Base-by-base conservation (phyloP, 2,797 vertebrate genomes). In the Mormyrops boulengeri region DNA sequence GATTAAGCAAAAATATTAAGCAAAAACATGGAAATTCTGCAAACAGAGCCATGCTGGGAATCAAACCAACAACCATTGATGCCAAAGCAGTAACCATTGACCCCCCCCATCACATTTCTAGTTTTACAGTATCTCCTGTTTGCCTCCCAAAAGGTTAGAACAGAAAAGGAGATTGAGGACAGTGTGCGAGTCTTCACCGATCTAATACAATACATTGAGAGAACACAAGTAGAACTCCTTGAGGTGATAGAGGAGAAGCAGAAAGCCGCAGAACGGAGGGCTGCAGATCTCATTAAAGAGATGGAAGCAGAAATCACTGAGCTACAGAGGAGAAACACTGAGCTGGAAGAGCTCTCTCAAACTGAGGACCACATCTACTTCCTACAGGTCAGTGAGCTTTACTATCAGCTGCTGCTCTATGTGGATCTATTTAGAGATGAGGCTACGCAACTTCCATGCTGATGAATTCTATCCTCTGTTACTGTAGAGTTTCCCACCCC, bases 291-390 rank as follows among this genome's bases (percentile, higher is more conserved):
- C 26, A 57, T 95, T 14, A 7, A 87, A 12, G 92, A 94, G 69
- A 92, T 96, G 90, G 89, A 95, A 93, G 77, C 91, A 91, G 95
- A 96, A 82, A 91, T 96, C 88, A 17, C 8, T 0, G 91, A 94
- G 88, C 92, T 96, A 53, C 89, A 94, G 55, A 92, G 73, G 73
- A 95, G 90, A 87, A 93, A 92, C 50, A 73, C 85, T 5, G 92
- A 95, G 89, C 91, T 95, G 92, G 92, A 95, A 92, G 89, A 92
- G 86, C 93, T 96, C 4, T 91, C 87, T 22, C 88, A 90, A 88
- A 92, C 93, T 0, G 93, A 95, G 34, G 95, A 96, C 90, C 94
- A 95, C 90, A 91, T 95, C 26, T 90, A 92, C 60, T 89, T 95
- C 9, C 90, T 96, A 86, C 93, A 96, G 95, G 92, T 93, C 11